A percentile compares a stretch with the other conserved stretches of the same genome.
phyloP scores from a whole-genome alignment of 2,888 invertebrate genomes.

The Hyposoter dolosus region DNA sequence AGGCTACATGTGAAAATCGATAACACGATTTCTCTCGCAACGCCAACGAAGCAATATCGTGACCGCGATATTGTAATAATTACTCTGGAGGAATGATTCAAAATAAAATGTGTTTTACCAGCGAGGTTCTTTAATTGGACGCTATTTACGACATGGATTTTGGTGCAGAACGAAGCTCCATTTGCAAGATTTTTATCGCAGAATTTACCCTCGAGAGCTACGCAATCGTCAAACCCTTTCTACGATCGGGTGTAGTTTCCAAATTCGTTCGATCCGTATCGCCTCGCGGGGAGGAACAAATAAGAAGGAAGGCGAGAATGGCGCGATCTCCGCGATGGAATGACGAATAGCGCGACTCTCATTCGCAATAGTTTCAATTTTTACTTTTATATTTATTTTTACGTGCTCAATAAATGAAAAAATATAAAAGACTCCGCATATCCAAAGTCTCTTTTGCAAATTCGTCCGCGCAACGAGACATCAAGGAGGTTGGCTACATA shows the following conservation, averaged over 20 bases:
- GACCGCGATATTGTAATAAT: slow-evolving; percentile 51
- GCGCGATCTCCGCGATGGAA: slow-evolving; percentile 25
- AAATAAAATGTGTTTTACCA: slow-evolving; percentile 8
- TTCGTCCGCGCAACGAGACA: slow-evolving; percentile 42
- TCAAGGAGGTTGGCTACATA: too few species aligned
- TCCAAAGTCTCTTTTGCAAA: slow-evolving; percentile 35
- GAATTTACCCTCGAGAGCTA: slow-evolving; percentile 1
- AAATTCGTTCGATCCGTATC: slow-evolving; percentile 56
- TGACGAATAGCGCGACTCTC: slow-evolving; percentile 45
- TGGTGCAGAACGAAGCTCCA: slow-evolving; percentile 33
- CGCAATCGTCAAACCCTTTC: slow-evolving; percentile 25
- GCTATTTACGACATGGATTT: slow-evolving; percentile 50
- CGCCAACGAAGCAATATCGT: slow-evolving; percentile 39
- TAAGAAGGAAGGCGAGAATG: not conserved
- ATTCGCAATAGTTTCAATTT: slow-evolving; percentile 30
- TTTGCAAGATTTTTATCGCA: slow-evolving; percentile 54
- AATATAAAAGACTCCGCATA: not conserved
- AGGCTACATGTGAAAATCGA: slow-evolving; percentile 24
- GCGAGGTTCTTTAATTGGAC: slow-evolving; percentile 57
- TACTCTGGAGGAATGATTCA: slow-evolving; percentile 13
- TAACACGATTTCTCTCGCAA: slow-evolving; percentile 24
- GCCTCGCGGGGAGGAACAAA: not conserved
- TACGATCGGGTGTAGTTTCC: slow-evolving; percentile 49
- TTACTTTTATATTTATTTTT: slow-evolving; percentile 32
- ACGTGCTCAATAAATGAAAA: slow-evolving; percentile 6